Percentiles rank a stretch among this genome's conserved stretches.
phyloP scores from a whole-genome alignment of 2,113 vertebrate species.

The Oryctolagus cuniculus region mOryCun1.1 NC_091451.1:10893501-10894000 shows the following conservation, averaged over 20 bases:
- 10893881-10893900: slow-evolving; percentile 97
- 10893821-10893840: slow-evolving; percentile 94
- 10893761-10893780: slow-evolving; percentile 93
- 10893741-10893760: slow-evolving; percentile 94
- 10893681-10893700: slow-evolving; percentile 94
- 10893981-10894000: slow-evolving; percentile 94
- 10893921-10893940: slow-evolving; percentile 67
- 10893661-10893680: slow-evolving; percentile 91
- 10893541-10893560: slow-evolving; percentile 90
- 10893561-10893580: slow-evolving; percentile 92
- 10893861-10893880: slow-evolving; percentile 89
- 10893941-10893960: slow-evolving; percentile 92
- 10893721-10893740: slow-evolving; percentile 92
- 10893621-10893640: slow-evolving; percentile 96
- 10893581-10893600: slow-evolving; percentile 94
- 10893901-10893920: slow-evolving; percentile 88
- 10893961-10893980: slow-evolving; percentile 94
- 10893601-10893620: slow-evolving; percentile 93
- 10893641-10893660: slow-evolving; percentile 93
- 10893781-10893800: slow-evolving; percentile 95
- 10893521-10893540: slow-evolving; percentile 86
- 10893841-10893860: slow-evolving; percentile 88
- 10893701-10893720: slow-evolving; percentile 93
- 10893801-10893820: slow-evolving; percentile 92
- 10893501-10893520: slow-evolving; percentile 92